Conservation (phyloP, 2,797 vertebrate species). For the Synanceia verrucosa region DNA sequence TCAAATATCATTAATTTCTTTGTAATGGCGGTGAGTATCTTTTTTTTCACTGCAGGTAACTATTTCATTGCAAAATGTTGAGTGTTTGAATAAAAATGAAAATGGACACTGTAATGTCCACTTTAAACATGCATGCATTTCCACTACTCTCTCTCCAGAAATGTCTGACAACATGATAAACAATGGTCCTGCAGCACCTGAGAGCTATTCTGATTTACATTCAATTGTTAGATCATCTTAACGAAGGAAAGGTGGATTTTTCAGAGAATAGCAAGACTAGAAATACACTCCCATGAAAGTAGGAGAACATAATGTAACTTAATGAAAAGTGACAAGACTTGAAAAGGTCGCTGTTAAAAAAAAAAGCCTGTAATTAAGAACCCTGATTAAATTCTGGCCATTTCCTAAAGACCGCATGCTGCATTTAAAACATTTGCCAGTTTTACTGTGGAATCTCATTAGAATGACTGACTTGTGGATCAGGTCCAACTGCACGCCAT, state of each 20-base stretch:
- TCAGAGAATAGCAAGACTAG: not conserved
- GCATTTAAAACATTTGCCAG: slow-evolving; percentile 47
- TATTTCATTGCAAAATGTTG: not conserved
- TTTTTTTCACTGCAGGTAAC: not conserved
- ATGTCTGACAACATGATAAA: slow-evolving; percentile 14
- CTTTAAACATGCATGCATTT: not conserved
- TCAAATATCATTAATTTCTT: not conserved
- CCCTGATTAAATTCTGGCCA: slow-evolving; percentile 53
- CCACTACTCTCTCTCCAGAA: not conserved
- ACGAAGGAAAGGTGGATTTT: not conserved
- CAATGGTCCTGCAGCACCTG: not conserved
- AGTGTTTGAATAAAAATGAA: not conserved
- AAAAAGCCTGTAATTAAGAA: slow-evolving; percentile 45
- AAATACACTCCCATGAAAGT: slow-evolving; percentile 2
- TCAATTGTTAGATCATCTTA: slow-evolving; percentile 2
- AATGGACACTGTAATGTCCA: no score
- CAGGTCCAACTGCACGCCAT: slow-evolving; percentile 27
- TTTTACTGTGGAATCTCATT: slow-evolving; percentile 58
- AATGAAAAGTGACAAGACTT: slow-evolving; percentile 47
- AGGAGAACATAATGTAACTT: slow-evolving; percentile 18
- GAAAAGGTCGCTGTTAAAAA: slow-evolving; percentile 47
- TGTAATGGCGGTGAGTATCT: not conserved
- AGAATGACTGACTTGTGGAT: slow-evolving; percentile 52
- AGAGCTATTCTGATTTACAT: slow-evolving; percentile 8
- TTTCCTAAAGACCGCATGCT: slow-evolving; percentile 14